Conservation (phyloP, 35 echinoderm and acorn worm genomes). For the Ophiothrix spiculata region DNA sequence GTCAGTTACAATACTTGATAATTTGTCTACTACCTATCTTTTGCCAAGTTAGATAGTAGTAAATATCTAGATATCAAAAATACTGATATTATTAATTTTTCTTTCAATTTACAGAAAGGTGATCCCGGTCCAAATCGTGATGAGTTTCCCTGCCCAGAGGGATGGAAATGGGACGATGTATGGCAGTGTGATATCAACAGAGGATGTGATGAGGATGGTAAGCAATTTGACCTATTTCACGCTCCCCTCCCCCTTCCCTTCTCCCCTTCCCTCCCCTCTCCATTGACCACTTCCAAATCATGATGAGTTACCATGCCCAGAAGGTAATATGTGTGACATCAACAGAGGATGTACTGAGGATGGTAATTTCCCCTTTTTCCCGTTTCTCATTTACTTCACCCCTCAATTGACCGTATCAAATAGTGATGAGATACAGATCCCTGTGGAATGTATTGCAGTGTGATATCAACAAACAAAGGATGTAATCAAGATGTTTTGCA, state of each 20-base stretch:
- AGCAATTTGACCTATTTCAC: too few relatives aligned
- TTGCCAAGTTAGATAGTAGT: too few relatives aligned
- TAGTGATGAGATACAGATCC: too few relatives aligned
- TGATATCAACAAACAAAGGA: conserved; percentile 91
- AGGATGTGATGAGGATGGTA: conserved; percentile 95
- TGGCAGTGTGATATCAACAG: conserved; percentile 93
- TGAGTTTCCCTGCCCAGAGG: conserved; percentile 65
- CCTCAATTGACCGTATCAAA: too few relatives aligned
- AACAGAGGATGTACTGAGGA: too few relatives aligned
- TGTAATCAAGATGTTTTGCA: conserved; percentile 81
- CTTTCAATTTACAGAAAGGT: conserved; percentile 56
- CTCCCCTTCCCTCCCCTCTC: conserved; percentile 34
- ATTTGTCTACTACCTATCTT: too few relatives aligned
- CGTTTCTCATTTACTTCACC: too few relatives aligned
- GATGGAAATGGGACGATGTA: conserved; percentile 94
- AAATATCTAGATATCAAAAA: too few relatives aligned
- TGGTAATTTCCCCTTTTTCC: too few relatives aligned
- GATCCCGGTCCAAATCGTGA: conserved; percentile 53
- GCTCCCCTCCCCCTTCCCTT: too few relatives aligned
- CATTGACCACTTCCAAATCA: conserved; percentile 38
- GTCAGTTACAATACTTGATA: too few relatives aligned
- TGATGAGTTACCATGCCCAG: conserved; percentile 63
- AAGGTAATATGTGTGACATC: conserved; percentile 85
- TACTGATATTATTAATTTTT: too few relatives aligned
- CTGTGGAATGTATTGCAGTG: conserved; percentile 81